Evolutionary conservation across 2,888 invertebrate species (phyloP), one percentile per base, ranked within the genome.

Genomic region (Sminthurides aquaticus): DNA sequence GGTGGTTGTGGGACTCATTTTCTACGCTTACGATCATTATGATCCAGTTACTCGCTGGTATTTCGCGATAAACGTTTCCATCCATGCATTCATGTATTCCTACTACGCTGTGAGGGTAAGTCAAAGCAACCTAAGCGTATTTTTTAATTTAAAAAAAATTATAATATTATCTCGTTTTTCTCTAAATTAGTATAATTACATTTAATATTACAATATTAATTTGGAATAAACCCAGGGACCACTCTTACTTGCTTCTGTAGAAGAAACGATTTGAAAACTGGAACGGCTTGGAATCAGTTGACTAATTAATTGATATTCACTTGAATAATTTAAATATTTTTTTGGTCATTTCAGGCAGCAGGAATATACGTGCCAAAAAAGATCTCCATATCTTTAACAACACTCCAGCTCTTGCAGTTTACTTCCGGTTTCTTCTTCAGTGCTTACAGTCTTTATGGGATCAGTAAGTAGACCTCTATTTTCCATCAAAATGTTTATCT

Each of bases 11-110:
- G 59, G 68, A n/a, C 69, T 69, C 49, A 67, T 69, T 24, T 71
- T 68, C 67, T 72, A 67, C 49, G 66, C 71, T n/a, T 69, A 69
- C 54, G 67, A 63, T 1, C 59, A 65, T 2, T 54, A 69, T 60
- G 71, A 73, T 55, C 70, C 69, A n/a, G 60, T 63, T 22, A 69
- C 67, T 34, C 62, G 72, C 18, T 72, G 72, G 72, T 69, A 69
- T 49, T 64, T 64, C 15, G 66, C 69, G 11, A 72, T 72, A 69
- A 72, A 72, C 62, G 69, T 67, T 49, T 63, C 69, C 27, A 68
- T 73, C 25, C 71, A 73, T 61, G 61, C 66, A 11, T 49, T 70
- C 8, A 72, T 72, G 72, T 72, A 72, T 54, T 54, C 69, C 15
- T 72, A 72, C 55, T 72, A 72, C 58, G 68, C 65, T 25, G 58